phyloP scores from a whole-genome alignment of 2,797 vertebrate genomes.

The Gadopsis bispinosus region DNA sequence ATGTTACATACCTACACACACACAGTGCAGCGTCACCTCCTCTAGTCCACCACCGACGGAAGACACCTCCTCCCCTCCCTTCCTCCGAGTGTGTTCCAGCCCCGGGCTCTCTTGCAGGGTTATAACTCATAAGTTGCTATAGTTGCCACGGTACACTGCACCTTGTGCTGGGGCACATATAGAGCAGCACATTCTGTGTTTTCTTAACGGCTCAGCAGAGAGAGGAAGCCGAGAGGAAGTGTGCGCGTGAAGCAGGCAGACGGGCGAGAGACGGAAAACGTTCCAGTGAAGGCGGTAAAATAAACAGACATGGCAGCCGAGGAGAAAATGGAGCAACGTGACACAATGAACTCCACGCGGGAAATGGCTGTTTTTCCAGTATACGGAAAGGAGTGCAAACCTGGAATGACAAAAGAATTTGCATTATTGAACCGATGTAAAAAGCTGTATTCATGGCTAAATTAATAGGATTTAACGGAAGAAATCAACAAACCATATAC shows the following conservation, averaged over 20 bases:
- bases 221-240: constrained; percentile 78
- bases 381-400: not conserved
- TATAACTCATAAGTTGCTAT: constrained; percentile 67
- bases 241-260: constrained; percentile 52
- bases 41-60: constrained; percentile 32
- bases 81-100: constrained; percentile 70
- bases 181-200: constrained; percentile 30
- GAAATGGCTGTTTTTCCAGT: constrained; percentile 34
- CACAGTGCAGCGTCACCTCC: constrained; percentile 31
- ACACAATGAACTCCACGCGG: constrained; percentile 54
- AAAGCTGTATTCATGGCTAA: not conserved
- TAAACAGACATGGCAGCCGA: constrained; percentile 59
- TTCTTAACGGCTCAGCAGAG: constrained; percentile 70
- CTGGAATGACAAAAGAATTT: not conserved
- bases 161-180: constrained; percentile 48
- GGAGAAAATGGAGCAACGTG: constrained; percentile 48
- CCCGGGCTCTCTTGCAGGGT: constrained; percentile 44
- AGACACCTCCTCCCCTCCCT: constrained; percentile 20
- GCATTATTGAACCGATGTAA: not conserved
- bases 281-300: constrained; percentile 63
- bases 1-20: constrained; percentile 13
- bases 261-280: constrained; percentile 39
- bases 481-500: not conserved
- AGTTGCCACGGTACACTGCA: constrained; percentile 48
- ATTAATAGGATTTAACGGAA: not conserved